phyloP scores from a whole-genome alignment of 2,113 vertebrate species.

The Heterocephalus glaber region DNA sequence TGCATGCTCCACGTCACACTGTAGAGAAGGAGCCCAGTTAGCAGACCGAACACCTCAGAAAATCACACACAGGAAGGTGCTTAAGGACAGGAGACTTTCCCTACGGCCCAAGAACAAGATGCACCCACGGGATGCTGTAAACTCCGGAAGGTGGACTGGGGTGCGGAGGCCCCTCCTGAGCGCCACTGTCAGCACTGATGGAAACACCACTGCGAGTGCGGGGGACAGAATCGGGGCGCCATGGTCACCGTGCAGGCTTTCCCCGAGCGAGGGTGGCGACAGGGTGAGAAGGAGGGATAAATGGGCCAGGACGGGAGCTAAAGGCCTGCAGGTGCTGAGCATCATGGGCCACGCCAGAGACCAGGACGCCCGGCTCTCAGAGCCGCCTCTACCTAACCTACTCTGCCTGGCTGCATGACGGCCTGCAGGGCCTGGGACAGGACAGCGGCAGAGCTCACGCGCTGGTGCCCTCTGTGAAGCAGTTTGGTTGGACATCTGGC shows the following conservation, averaged over 20 bases:
- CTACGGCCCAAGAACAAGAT: background rate
- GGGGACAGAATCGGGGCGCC: background rate
- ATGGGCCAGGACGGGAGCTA: background rate
- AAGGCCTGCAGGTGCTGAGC: background rate
- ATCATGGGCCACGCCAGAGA: rapidly evolving
- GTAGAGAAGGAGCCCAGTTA: background rate
- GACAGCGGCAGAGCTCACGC: rapidly evolving
- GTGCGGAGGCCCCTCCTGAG: background rate
- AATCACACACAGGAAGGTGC: background rate
- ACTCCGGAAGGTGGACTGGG: background rate
- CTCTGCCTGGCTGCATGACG: background rate
- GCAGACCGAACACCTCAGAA: background rate
- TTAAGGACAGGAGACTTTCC: background rate
- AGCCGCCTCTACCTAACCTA: background rate
- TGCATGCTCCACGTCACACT: rapidly evolving
- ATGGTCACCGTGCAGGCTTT: background rate
- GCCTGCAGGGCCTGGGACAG: background rate
- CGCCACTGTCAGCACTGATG: rapidly evolving
- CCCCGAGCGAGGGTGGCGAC: background rate
- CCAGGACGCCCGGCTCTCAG: rapidly evolving
- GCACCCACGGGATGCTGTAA: too few species aligned
- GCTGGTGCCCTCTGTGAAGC: background rate
- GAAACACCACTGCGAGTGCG: background rate
- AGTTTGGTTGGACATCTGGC: background rate
- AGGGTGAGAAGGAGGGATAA: background rate